Conservation (phyloP, 2,113 vertebrate species). For the Gallinago media region DNA sequence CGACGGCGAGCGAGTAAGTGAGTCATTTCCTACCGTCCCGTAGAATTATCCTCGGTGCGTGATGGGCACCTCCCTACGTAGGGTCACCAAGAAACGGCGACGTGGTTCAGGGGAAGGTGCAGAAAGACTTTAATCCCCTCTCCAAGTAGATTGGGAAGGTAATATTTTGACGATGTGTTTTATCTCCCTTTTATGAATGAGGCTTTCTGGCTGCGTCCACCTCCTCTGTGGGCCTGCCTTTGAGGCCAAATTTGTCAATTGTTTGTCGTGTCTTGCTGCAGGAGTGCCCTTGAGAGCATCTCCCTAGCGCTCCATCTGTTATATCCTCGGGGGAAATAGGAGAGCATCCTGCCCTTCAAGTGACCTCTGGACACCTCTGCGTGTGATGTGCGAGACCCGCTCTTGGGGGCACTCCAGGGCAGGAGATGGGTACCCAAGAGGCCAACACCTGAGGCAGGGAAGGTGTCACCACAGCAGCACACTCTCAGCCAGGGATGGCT, state of each 20-base stretch:
- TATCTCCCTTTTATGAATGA: neutral
- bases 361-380: neutral
- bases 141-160: neutral
- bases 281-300: neutral
- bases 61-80: neutral
- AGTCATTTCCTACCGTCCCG: constrained; percentile 14
- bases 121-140: neutral
- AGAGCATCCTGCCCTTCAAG: neutral
- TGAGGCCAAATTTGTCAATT: neutral
- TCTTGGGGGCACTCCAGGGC: constrained; percentile 27
- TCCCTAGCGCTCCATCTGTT: constrained; percentile 19
- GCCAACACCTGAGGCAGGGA: neutral
- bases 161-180: neutral
- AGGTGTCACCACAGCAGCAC: neutral
- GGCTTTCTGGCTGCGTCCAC: neutral
- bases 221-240: neutral
- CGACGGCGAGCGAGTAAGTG: neutral
- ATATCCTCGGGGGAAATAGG: neutral
- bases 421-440: neutral
- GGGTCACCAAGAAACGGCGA: neutral
- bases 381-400: neutral
- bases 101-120: neutral
- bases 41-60: neutral
- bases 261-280: neutral
- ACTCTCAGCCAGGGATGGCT: neutral